Base-by-base conservation (phyloP, 2,113 vertebrate genomes). In the Cynocephalus volans region DNA sequence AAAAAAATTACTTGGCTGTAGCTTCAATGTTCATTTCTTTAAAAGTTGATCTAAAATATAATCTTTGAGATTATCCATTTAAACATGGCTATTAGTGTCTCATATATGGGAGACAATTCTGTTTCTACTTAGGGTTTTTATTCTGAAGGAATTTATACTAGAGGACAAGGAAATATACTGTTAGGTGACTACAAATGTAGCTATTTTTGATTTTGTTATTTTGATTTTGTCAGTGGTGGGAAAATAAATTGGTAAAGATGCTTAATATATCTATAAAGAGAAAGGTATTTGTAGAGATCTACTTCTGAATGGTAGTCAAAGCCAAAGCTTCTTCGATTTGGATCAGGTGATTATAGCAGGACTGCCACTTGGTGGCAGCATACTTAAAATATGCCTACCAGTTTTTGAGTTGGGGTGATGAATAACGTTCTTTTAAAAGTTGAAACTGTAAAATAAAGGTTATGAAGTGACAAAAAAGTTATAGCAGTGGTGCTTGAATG, bases 301-400 rank as follows among this genome's bases (percentile, higher is more conserved):
- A 70, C 88, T 84, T 94, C 41, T 88, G 75, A 88, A 80, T 10
- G 60, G 6, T 24, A 84, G 69, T 70, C 41, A 70, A 90, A 95
- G n/a, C 62, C 28, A 19, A 33, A 73, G n/a, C 7, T 48, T 96
- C 94, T 60, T 14, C 41, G 75, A 8, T 82, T 90, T 80, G 60
- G 87, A 24, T 88, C 69, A 33, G 48, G 62, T 6, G 76, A 81
- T 33, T 82, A 15, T 56, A 17, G n/a, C 69, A 72, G 85, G 83
- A 72, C 83, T 41, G 73, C 97, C 97, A 97, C 96, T 96, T 98
- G 97, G 93, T 97, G 97, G 96, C 97, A 98, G 95, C 95, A 96
- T 81, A 95, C 86, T 90, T 97, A 94, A 96, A 96, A 96, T 65
- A 64, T 84, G 54, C 77, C 73, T 26, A 52, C 19, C n/a, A 36